Conservation (phyloP, 2,888 invertebrate species). For the Ecliptopera silaceata region DNA sequence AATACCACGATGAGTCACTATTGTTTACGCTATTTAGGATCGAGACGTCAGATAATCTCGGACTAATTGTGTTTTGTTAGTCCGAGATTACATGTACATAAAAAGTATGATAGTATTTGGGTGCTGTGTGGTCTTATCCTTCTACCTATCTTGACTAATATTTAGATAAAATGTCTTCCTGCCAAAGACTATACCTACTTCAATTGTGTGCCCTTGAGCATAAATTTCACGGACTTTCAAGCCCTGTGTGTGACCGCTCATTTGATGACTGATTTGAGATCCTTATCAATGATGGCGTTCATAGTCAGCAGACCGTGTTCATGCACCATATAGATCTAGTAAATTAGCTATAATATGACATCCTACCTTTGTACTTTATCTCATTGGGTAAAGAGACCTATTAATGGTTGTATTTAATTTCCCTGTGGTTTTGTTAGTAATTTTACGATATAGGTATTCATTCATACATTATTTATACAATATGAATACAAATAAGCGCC, state of each 20-base stretch:
- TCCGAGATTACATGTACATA: no score
- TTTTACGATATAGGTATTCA: no score
- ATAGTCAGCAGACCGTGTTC: conserved; percentile 26
- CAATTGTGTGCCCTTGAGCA: conserved; percentile 13
- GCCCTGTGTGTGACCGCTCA: conserved; percentile 21
- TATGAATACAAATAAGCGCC: no score
- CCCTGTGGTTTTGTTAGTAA: no score
- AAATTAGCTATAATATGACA: not conserved
- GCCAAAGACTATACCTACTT: not conserved
- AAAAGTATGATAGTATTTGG: no score
- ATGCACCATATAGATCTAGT: conserved; percentile 7
- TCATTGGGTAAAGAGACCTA: not conserved
- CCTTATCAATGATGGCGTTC: conserved; percentile 27
- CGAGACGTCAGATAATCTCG: no score
- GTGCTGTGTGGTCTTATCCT: no score
- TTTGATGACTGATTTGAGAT: conserved; percentile 33
- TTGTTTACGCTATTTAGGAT: no score
- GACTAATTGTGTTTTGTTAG: no score
- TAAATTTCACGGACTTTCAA: conserved; percentile 10
- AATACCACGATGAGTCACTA: no score
- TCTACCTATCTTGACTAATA: not conserved
- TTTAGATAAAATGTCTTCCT: not conserved
- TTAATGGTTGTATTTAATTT: no score
- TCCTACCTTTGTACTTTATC: not conserved
- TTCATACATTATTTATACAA: no score